Evolutionary conservation across 1,140 invertebrate genomes (phyloP), one percentile per base, ranked within the genome.

Genomic region (Hypothenemus hampei): DNA sequence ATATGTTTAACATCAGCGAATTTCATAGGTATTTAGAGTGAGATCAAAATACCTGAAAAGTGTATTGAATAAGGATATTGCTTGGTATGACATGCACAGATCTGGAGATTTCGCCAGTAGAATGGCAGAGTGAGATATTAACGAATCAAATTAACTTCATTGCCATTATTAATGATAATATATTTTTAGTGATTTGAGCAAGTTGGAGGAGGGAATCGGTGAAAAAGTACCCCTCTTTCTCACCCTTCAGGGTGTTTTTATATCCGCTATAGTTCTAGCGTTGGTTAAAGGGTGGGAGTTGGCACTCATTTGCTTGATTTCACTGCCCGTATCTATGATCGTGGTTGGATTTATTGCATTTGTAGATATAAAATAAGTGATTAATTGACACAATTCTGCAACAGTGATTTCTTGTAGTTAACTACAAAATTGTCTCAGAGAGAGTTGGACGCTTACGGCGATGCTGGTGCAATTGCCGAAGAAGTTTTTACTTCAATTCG

Each of bases 161-260:
- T 11, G n/a, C n/a, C 10, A 23, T 23, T 22, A 5, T n/a, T n/a
- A n/a, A n/a, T n/a, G n/a, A n/a, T n/a, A n/a, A n/a, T n/a, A 31
- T 33, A 65, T 62, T 60, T 69, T 11, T 58, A 83, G 93, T 69
- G 92, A 97, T 71, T 72, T 97, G 33, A 84, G 90, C 58, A 91
- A 92, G 68, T 83, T 95, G 60, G 87, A 93, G 60, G 91, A 85
- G 48, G 94, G 93, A 8, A 91, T 96, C n/a, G 91, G 90, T 0
- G 93, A 97, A 73, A 97, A 97, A 69, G 75, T 96, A 2, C 84
- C 85, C 0, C 85, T 91, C 59, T 87, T 95, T 57, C 73, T 88
- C 0, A 87, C 88, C 64, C 75, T 89, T 35, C 75, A 89, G 63
- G 78, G 82, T 51, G 86, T 86, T 1, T 93, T 91, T 65, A 66